Evolutionary conservation across 2,888 invertebrate species (phyloP), one percentile per base, ranked within the genome.

Genomic region (Scrobipalpa costella): DNA sequence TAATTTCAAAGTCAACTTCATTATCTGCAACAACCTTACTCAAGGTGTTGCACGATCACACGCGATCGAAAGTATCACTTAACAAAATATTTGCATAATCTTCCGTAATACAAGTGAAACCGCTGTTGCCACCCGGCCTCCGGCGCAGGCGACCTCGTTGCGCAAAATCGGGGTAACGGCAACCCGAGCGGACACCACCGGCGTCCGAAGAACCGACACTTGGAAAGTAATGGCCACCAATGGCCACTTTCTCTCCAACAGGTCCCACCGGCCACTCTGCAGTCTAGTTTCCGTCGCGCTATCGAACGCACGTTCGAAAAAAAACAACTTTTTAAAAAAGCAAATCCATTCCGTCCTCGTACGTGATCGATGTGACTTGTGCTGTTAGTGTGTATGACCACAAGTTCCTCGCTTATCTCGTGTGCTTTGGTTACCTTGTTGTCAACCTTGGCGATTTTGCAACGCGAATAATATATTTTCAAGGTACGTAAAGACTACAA

Each of bases 201-300:
- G 33, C 17, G 7, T 13, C 11, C 27, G 17, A 36, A 19, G 80
- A 80, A 78, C 75, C 76, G 71, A 76, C 78, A 79, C 76, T 73
- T 77, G 75, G 89, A 90, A 90, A 90, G 90, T 88, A 85, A 85
- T 83, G 77, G 71, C 71, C 69, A 72, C 80, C 79, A 84, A 77
- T 81, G 77, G 85, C 83, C 89, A 90, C 90, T 90, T 90, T 90
- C 90, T 89, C 89, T 86, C 40, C 36, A 40, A 50, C 61, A 77
- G 75, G 84, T 52, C 52, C 40, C 34, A 83, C 84, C 78, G 80
- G 80, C 80, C 75, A 69, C 68, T 73, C 65, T 66, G 66, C 76
- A 72, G 73, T 61, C 21, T 38, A 52, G 49, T 15, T 7, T 52
- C 73, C 71, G 78, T 73, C 71, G 68, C 67, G 36, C 9, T 7